A percentile compares a stretch with the other conserved stretches of the same genome.
Conservation (phyloP, 1,140 invertebrate genomes). For the Saccostrea cuccullata region DNA sequence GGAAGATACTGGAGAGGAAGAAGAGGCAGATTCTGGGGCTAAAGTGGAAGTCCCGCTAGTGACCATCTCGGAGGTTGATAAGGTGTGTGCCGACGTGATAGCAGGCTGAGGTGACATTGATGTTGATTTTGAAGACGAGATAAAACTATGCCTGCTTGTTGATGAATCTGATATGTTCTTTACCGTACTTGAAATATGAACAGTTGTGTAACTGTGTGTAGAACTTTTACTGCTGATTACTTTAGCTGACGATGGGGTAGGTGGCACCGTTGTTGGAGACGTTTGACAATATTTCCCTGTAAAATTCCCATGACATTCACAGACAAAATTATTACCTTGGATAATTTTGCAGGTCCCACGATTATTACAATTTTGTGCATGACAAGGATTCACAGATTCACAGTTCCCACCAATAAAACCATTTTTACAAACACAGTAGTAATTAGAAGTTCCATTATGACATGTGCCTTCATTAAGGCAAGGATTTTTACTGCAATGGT, state of each 20-base stretch:
- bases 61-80: neutral
- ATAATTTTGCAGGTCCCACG: neutral
- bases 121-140: neutral
- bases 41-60: neutral
- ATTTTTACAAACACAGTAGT: conserved; percentile 1
- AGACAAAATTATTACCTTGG: neutral
- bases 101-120: neutral
- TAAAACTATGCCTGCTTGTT: neutral
- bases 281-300: neutral
- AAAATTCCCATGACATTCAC: neutral
- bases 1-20: neutral
- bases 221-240: neutral
- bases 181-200: neutral
- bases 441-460: neutral
- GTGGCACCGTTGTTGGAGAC: neutral
- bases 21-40: neutral
- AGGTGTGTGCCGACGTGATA: neutral
- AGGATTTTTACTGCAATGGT: neutral
- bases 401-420: neutral
- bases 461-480: conserved; percentile 15
- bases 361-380: neutral
- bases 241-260: neutral
- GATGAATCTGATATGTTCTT: neutral
- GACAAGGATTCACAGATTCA: neutral
- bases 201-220: neutral